Conservation (phyloP, 2,113 vertebrate genomes). For the Chloroceryle aenea region DNA sequence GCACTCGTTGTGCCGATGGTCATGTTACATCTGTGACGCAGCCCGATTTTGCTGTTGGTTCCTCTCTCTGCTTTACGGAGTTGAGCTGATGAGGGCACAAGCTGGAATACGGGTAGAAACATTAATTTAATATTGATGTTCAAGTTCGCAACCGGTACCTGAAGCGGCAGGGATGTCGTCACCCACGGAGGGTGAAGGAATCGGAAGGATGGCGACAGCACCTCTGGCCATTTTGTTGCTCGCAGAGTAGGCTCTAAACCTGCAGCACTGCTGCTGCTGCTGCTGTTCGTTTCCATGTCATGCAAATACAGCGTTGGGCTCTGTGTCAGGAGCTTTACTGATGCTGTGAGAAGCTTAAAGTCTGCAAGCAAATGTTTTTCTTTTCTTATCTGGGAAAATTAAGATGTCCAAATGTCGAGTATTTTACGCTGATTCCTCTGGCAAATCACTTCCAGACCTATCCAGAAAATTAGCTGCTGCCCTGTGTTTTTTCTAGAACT, state of each 20-base stretch:
- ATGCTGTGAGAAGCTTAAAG: conserved; percentile 49
- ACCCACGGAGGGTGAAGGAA: neutral
- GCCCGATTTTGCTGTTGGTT: conserved; percentile 44
- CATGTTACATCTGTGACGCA: conserved; percentile 71
- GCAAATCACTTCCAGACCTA: neutral
- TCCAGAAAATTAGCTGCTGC: neutral
- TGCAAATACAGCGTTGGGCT: conserved; percentile 36
- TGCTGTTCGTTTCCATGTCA: conserved; percentile 67
- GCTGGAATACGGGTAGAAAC: neutral
- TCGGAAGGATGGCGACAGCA: neutral
- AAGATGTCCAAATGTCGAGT: neutral
- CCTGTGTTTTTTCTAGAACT: neutral
- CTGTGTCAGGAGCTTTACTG: conserved; percentile 47
- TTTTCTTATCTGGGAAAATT: conserved; percentile 27
- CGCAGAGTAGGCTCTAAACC: conserved; percentile 2
- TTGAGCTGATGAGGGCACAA: conserved; percentile 22
- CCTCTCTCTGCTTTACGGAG: neutral
- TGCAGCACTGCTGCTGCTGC: conserved; percentile 55
- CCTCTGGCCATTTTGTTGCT: conserved; percentile 61
- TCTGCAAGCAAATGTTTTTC: conserved; percentile 19
- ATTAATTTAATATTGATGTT: neutral
- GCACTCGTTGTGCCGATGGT: conserved; percentile 41
- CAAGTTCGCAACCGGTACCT: neutral
- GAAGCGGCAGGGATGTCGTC: neutral
- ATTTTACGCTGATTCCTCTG: neutral